Evolutionary conservation across 2,888 invertebrate species (phyloP).

Genomic region (Orgyia antiqua): DNA sequence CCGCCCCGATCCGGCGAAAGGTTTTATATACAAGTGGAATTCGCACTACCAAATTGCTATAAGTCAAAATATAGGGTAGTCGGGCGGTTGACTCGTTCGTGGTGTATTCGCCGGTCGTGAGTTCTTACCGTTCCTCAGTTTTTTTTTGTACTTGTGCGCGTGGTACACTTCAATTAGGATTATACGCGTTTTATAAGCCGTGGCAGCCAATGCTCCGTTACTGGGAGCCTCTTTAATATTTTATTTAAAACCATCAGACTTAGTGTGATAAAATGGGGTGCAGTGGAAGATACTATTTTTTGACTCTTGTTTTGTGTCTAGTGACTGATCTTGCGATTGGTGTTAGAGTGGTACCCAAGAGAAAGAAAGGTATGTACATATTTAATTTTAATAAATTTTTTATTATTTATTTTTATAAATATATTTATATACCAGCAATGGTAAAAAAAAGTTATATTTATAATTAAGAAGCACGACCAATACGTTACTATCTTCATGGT

Average conservation of each 20-base stretch:
- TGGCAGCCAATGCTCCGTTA: conserved; percentile 50
- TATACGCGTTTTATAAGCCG: conserved; percentile 33
- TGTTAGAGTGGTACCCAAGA: conserved; percentile 75
- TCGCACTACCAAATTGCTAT: conserved; percentile 78
- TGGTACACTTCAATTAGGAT: conserved; percentile 39
- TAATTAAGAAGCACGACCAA: too few relatives aligned
- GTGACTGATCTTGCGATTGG: conserved; percentile 72
- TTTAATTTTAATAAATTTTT: neutral
- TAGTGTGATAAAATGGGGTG: conserved; percentile 68
- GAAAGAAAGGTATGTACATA: conserved; percentile 77
- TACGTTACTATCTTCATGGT: too few relatives aligned
- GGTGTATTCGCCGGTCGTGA: conserved; percentile 42
- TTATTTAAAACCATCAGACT: conserved; percentile 39
- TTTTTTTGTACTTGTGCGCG: conserved; percentile 32
- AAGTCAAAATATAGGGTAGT: conserved; percentile 81
- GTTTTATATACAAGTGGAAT: conserved; percentile 81
- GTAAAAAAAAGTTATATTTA: too few relatives aligned
- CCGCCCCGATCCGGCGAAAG: conserved; percentile 77
- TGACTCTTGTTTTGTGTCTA: conserved; percentile 72
- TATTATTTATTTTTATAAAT: too few relatives aligned
- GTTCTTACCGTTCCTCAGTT: conserved; percentile 19
- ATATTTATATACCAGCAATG: too few relatives aligned
- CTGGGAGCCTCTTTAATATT: conserved; percentile 46
- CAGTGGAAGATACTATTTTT: conserved; percentile 71
- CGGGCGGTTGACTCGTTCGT: conserved; percentile 68